Evolutionary conservation across 2,888 invertebrate species (phyloP), one percentile per base, ranked within the genome.

Genomic region (Keiferia lycopersicella): DNA sequence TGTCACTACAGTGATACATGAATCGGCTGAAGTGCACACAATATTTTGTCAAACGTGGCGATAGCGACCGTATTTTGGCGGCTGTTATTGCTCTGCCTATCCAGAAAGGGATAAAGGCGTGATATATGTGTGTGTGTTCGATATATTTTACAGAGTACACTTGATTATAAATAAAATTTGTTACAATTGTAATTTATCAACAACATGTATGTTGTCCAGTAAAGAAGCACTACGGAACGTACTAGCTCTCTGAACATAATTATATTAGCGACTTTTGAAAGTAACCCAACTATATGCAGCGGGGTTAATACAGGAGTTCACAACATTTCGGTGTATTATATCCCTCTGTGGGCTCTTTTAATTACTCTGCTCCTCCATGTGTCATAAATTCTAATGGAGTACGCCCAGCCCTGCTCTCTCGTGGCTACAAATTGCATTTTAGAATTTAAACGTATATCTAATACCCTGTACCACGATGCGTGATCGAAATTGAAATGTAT

Each of bases 331-430:
- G 77, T 79, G 75, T 79, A 78, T 81, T 83, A 83, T 83, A 77
- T 82, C 81, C 81, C 86, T 83, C 82, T 73, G 84, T 76, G 86
- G 86, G 79, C 84, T 84, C 86, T 87, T 86, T 87, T 88, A 88
- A 89, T 89, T 88, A 88, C 87, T 76, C 77, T 78, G 80, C 79
- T 79, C 82, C 79, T 76, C 77, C 81, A 85, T 84, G 86, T 86
- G 83, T 88, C 88, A 88, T 88, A 88, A 88, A 89, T 88, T 88
- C 84, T 88, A 89, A 88, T 88, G 87, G 84, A 86, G 80, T 81
- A 73, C 62, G 69, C 68, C 75, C 69, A 69, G 71, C 71, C 73
- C 74, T 77, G 68, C 69, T 68, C 75, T 71, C 72, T 71, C 71
- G 69, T 67, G 69, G 69, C 66, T 70, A 76, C 78, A 84, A 83